A percentile compares a stretch with the other conserved stretches of the same genome.
Evolutionary conservation across 2,888 invertebrate species (phyloP).

Genomic region (Platycnemis pennipes): DNA sequence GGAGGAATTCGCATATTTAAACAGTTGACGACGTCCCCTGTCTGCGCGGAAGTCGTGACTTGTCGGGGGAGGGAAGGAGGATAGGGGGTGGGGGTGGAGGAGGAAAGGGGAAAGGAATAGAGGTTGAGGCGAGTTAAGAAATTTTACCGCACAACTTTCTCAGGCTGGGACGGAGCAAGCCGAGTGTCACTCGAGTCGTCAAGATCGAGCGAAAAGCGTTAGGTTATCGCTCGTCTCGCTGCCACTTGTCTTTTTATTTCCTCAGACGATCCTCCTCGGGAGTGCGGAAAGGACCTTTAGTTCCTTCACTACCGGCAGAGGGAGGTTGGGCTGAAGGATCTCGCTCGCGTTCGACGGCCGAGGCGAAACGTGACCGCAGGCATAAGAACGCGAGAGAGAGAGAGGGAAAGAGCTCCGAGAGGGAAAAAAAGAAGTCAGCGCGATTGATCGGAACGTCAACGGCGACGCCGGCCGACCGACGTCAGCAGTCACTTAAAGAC

Average conservation of each 20-base stretch:
- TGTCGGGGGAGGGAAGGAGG: not conserved
- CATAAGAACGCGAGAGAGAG: not conserved
- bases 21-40: not conserved
- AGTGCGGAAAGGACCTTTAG: not conserved
- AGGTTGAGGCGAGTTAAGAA: not conserved
- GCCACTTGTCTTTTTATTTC: not conserved
- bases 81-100: not conserved
- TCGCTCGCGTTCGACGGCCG: not conserved
- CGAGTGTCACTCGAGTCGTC: not conserved
- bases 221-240: not conserved
- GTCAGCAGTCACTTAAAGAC: not conserved
- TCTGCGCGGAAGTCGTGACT: not conserved
- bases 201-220: not conserved
- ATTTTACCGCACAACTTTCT: not conserved
- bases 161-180: not conserved
- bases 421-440: not conserved
- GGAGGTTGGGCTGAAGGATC: not conserved
- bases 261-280: not conserved
- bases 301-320: too few relatives aligned
- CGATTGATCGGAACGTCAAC: not conserved
- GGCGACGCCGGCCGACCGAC: not conserved
- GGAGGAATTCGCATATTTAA: slow-evolving; percentile 19
- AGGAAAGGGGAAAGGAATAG: not conserved
- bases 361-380: not conserved
- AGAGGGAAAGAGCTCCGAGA: not conserved